Evolutionary conservation across 2,888 invertebrate genomes (phyloP).

Genomic region (Muscina levida): DNA sequence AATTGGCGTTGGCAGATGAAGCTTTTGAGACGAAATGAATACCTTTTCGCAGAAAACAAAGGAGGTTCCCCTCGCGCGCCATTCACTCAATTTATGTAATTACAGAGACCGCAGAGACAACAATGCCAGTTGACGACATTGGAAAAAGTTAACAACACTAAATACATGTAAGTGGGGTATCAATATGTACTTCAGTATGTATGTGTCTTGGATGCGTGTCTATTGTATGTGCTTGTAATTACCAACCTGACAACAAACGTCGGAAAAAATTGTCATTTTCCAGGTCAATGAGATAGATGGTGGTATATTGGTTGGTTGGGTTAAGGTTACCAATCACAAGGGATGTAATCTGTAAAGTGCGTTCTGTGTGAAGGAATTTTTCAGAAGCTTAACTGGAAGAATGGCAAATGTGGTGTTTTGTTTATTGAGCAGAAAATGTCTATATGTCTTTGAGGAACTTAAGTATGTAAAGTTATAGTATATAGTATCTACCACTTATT

Average conservation of each 20-base stretch:
- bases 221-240: neutral
- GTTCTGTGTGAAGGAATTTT: neutral
- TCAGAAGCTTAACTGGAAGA: no score
- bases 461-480: no score
- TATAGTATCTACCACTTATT: no score
- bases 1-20: no score
- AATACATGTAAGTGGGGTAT: slow-evolving; percentile 6
- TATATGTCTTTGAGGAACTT: no score
- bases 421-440: no score
- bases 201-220: neutral
- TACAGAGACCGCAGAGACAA: no score
- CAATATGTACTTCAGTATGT: neutral
- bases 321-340: neutral
- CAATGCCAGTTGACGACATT: neutral
- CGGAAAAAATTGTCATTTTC: neutral
- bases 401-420: no score
- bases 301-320: neutral
- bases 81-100: no score
- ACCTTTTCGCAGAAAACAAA: no score
- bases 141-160: slow-evolving; percentile 14
- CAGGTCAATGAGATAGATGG: slow-evolving; percentile 9
- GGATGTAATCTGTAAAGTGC: slow-evolving; percentile 9
- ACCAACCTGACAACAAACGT: neutral
- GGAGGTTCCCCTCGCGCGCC: no score
- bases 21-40: no score